Evolutionary conservation across 2,888 invertebrate genomes (phyloP), one percentile per base, ranked within the genome.

Genomic region (Empis livida): DNA sequence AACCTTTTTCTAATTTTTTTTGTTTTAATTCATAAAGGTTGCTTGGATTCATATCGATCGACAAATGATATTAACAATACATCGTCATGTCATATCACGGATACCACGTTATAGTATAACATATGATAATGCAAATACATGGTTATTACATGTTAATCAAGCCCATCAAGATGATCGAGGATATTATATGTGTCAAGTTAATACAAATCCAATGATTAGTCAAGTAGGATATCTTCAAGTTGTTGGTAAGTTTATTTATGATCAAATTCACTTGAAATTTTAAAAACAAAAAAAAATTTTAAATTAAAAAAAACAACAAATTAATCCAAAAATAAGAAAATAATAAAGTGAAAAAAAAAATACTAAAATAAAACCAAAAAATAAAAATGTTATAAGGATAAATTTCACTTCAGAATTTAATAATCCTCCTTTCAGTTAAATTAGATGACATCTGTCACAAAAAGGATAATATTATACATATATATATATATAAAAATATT

Each of bases 1-100:
- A n/a, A n/a, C n/a, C n/a, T n/a, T n/a, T n/a, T n/a, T n/a, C n/a
- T n/a, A n/a, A n/a, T n/a, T n/a, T n/a, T n/a, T n/a, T 17, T n/a
- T 41, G 11, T 40, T 38, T 14, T 4, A 10, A 10, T 4, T 23
- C 37, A 44, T 23, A 10, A 70, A 93, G 92, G 90, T 93, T 60
- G 92, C 92, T 53, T 93, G 92, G 92, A 85, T 92, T 60, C 91
- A 92, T 72, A 90, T 93, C 63, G 91, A 92, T 70, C 80, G 91
- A 44, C 89, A 92, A 73, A 91, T 92, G 87, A 85, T 93, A 62
- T 74, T 93, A 55, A 91, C 92, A 40, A 88, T 93, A 64, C 91
- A 93, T 71, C 82, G 87, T 27, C 91, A 91, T 71, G 88, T 93
- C 56, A 90, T 93, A 61, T 86, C 90, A 10, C 78, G 89, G 49